Percentiles rank a stretch among this genome's conserved stretches.
phyloP scores from a whole-genome alignment of 1,140 invertebrate species.

The Rhopalosiphum maidis region DNA sequence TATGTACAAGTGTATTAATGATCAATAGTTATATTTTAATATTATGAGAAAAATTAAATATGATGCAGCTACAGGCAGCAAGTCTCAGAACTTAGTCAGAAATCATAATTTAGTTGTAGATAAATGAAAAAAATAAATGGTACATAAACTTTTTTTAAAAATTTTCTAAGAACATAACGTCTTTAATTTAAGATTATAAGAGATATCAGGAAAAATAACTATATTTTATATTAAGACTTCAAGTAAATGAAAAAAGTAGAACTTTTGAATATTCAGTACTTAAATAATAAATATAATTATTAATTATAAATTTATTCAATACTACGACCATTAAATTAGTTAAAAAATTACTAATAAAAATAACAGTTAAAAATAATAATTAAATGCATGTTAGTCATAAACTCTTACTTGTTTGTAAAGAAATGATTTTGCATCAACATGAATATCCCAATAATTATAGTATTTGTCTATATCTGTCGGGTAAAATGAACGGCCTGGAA shows the following conservation, averaged over 20 bases:
- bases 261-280: no score
- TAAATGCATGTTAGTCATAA: background rate
- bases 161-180: no score
- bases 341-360: no score
- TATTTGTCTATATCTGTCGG: conserved; percentile 50
- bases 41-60: background rate
- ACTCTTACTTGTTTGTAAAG: conserved; percentile 59
- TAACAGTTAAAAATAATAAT: background rate
- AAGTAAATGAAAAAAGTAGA: no score
- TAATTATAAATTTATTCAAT: background rate
- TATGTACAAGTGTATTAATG: no score
- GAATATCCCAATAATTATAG: conserved; percentile 58
- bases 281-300: conserved; percentile 25
- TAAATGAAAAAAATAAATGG: background rate
- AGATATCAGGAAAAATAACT: no score
- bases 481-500: conserved; percentile 57
- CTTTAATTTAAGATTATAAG: no score
- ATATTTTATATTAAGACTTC: no score
- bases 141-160: no score
- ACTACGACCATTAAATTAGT: background rate
- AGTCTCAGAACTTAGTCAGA: background rate
- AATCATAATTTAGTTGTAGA: background rate
- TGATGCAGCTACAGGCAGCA: background rate
- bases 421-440: conserved; percentile 58
- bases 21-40: background rate